phyloP scores from a whole-genome alignment of 2,113 vertebrate species.

The Dromaius novaehollandiae region DNA sequence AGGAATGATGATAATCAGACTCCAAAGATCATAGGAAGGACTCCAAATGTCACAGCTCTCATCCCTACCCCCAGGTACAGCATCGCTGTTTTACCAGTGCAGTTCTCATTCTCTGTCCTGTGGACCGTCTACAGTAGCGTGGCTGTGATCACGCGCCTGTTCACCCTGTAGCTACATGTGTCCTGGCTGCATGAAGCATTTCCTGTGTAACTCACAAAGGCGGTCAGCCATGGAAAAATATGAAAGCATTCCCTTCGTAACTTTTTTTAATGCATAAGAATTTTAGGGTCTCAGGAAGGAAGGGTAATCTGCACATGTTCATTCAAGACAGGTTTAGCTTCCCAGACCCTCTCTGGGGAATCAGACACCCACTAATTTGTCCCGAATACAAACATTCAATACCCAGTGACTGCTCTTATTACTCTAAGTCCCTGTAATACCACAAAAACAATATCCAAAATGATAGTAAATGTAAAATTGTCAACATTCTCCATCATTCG shows the following conservation, averaged over 20 bases:
- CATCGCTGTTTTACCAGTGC: neutral
- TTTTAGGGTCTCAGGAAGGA: neutral
- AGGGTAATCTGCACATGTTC: neutral
- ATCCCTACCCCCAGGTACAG: neutral
- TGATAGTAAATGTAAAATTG: slow-evolving; percentile 5
- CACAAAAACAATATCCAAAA: neutral
- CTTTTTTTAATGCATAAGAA: neutral
- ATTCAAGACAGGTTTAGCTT: neutral
- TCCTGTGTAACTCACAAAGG: neutral
- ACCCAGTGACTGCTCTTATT: neutral
- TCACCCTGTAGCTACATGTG: neutral
- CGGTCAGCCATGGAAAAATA: neutral
- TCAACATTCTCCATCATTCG: neutral
- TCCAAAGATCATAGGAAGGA: neutral
- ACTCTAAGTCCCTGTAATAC: neutral
- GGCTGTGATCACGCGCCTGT: neutral
- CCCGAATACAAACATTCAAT: neutral
- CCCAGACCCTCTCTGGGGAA: neutral
- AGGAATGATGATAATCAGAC: neutral
- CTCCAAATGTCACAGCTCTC: neutral
- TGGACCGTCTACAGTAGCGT: neutral
- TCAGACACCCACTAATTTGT: neutral
- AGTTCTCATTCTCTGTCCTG: neutral
- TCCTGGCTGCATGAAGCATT: neutral
- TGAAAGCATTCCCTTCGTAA: neutral